Evolutionary conservation across 1,140 invertebrate species (phyloP).

Genomic region (Nylanderia fulva): DNA sequence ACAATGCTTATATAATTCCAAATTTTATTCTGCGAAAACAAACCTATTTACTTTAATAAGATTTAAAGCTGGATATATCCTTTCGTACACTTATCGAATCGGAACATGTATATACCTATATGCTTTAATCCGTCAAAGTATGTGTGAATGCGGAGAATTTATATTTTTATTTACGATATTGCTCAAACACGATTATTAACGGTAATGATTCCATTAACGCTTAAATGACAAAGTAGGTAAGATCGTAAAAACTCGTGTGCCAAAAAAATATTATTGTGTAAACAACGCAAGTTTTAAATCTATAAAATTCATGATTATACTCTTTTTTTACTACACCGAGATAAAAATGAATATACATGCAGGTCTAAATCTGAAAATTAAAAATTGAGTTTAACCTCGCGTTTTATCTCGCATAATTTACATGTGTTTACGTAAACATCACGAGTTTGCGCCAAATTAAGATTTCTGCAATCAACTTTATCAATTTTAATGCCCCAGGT

Average conservation of each 20-base stretch:
- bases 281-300: not conserved
- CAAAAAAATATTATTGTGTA: conserved; percentile 24
- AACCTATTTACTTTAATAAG: not conserved
- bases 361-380: not conserved
- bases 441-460: not conserved
- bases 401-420: conserved; percentile 9
- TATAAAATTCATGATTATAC: not conserved
- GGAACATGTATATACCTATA: not conserved
- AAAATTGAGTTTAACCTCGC: conserved; percentile 15
- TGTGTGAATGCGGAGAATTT: not conserved
- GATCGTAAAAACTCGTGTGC: conserved; percentile 1
- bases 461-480: not conserved
- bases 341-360: conserved; percentile 15
- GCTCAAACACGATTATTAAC: conserved; percentile 30
- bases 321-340: not conserved
- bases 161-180: not conserved
- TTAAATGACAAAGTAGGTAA: conserved; percentile 30
- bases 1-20: not conserved
- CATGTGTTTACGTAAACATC: conserved; percentile 16
- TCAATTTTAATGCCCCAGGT: not conserved
- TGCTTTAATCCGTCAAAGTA: conserved; percentile 15
- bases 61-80: conserved; percentile 1
- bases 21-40: not conserved
- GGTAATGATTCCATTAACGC: conserved; percentile 45
- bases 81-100: conserved; percentile 5